Conservation (phyloP, 2,113 vertebrate species). For the Lathamus discolor region DNA sequence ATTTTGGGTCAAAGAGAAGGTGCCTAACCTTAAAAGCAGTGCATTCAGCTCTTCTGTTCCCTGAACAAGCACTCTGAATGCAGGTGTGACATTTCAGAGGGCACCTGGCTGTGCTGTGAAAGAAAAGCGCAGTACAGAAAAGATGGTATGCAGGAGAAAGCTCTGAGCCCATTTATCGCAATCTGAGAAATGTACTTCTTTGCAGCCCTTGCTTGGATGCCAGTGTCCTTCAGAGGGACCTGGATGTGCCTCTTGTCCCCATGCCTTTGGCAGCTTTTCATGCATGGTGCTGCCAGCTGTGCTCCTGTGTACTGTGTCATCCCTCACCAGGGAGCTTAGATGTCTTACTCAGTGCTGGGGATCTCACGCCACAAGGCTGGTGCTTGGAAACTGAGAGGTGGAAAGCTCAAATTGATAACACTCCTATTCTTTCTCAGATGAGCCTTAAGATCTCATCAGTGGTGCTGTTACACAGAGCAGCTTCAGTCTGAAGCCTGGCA, state of each 20-base stretch:
- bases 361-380: background rate
- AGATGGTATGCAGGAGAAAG: background rate
- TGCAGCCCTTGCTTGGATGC: background rate
- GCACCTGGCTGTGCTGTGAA: background rate
- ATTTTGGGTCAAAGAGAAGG: background rate
- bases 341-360: background rate
- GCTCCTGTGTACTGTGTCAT: rapidly evolving
- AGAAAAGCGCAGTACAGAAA: background rate
- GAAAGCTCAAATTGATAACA: background rate
- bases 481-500: background rate
- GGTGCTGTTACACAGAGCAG: background rate
- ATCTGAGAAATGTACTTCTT: background rate
- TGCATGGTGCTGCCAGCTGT: background rate
- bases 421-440: background rate
- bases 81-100: background rate
- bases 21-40: background rate
- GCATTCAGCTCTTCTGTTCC: background rate
- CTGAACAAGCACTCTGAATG: background rate
- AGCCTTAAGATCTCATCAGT: background rate
- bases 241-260: background rate
- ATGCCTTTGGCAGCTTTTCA: background rate
- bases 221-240: background rate
- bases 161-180: background rate
- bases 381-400: background rate
- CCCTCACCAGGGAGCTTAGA: rapidly evolving